Conservation (phyloP, 2,113 vertebrate species). For the Columba janthina region DNA sequence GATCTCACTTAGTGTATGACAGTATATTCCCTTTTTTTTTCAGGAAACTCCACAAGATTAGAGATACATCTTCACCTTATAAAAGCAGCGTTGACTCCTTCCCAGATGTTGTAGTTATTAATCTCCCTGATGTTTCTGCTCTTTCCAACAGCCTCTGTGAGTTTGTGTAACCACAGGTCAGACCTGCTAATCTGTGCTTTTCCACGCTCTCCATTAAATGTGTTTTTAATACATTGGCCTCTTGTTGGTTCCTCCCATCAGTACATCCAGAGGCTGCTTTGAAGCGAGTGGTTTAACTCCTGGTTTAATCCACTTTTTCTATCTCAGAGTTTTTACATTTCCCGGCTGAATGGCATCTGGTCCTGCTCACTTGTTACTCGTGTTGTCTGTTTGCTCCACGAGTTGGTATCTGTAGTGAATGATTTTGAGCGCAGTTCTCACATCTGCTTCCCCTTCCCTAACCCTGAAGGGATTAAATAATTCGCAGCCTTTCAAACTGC, state of each 20-base stretch:
- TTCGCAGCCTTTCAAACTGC: not conserved
- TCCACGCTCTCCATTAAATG: no score
- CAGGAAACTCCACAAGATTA: not conserved
- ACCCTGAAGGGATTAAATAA: not conserved
- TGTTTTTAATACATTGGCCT: not conserved
- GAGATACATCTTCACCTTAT: not conserved
- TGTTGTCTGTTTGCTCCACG: not conserved
- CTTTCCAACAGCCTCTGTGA: not conserved
- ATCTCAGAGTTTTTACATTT: accelerated
- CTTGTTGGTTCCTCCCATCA: not conserved
- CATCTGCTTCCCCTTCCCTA: not conserved
- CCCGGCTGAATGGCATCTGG: not conserved
- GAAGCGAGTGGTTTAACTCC: not conserved
- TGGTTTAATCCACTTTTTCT: not conserved
- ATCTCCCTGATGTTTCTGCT: not conserved
- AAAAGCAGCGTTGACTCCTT: not conserved
- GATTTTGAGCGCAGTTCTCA: not conserved
- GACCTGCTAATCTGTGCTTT: not conserved
- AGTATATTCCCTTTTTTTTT: not conserved
- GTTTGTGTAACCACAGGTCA: not conserved
- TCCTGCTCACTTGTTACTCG: not conserved
- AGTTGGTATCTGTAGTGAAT: not conserved
- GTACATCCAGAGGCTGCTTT: not conserved
- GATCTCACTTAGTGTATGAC: not conserved
- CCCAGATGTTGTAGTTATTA: not conserved